phyloP scores from a whole-genome alignment of 2,888 invertebrate genomes.

The Bellardia bayeri region DNA sequence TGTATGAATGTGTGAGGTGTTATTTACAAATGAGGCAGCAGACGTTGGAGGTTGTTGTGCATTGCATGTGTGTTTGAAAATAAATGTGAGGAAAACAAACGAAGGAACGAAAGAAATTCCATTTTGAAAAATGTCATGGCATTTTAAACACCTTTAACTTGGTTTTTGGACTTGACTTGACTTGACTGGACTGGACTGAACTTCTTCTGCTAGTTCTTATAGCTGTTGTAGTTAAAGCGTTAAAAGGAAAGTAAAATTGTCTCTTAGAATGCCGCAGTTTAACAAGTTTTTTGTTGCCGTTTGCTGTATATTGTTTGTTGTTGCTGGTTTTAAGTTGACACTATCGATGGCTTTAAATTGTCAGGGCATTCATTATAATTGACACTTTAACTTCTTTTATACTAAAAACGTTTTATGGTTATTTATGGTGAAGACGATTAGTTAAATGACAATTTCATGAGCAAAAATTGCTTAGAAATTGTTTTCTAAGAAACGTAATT shows the following conservation, averaged over 20 bases:
- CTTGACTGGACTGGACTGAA: slow-evolving; percentile 34
- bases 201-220: slow-evolving; percentile 30
- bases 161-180: slow-evolving; percentile 55
- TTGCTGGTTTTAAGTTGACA: slow-evolving; percentile 67
- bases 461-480: slow-evolving; percentile 73
- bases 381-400: slow-evolving; percentile 73
- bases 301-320: slow-evolving; percentile 1
- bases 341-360: slow-evolving; percentile 75
- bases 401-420: slow-evolving; percentile 72
- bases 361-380: slow-evolving; percentile 76
- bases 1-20: slow-evolving; percentile 18
- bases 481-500: slow-evolving; percentile 73
- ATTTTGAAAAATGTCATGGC: slow-evolving; percentile 72
- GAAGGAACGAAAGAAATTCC: slow-evolving; percentile 60
- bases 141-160: slow-evolving; percentile 72
- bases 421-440: slow-evolving; percentile 73
- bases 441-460: slow-evolving; percentile 74
- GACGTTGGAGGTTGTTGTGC: slow-evolving; percentile 23
- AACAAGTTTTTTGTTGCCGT: slow-evolving; percentile 46
- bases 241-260: slow-evolving; percentile 60
- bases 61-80: slow-evolving; percentile 56
- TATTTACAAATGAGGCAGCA: slow-evolving; percentile 67
- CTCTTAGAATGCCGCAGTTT: slow-evolving; percentile 64
- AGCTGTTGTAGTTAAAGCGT: slow-evolving; percentile 35
- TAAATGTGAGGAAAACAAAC: slow-evolving; percentile 35